Percentiles rank a stretch among this genome's conserved stretches.
Evolutionary conservation across 2,113 vertebrate species (phyloP).

Genomic region (Microcebus murinus): DNA sequence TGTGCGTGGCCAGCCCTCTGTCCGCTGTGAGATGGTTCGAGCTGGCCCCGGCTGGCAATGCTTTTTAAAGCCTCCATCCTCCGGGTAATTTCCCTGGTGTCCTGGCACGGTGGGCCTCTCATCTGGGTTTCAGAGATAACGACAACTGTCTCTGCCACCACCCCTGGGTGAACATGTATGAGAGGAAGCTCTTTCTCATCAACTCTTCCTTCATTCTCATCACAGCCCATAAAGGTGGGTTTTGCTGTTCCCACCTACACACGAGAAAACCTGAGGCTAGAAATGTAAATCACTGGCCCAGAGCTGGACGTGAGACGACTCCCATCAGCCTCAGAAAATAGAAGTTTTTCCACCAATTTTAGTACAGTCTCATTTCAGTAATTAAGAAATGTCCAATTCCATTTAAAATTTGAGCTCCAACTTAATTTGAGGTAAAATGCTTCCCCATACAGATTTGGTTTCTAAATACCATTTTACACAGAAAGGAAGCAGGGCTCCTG

Average conservation of each 20-base stretch:
- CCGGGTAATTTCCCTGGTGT: not conserved
- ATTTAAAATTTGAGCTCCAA: not conserved
- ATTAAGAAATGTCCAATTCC: conserved; percentile 41
- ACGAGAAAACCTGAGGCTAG: not conserved
- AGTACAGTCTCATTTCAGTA: not conserved
- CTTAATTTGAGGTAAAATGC: not conserved
- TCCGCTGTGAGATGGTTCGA: not conserved
- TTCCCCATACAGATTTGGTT: not conserved
- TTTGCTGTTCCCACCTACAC: not conserved
- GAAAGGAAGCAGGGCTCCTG: not conserved
- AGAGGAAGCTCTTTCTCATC: not conserved
- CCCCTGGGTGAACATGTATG: not conserved
- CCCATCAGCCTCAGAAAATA: not conserved
- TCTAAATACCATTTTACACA: not conserved
- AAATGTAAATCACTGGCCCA: not conserved
- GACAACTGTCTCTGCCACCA: too few species aligned
- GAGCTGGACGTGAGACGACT: not conserved
- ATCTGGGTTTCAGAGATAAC: not conserved
- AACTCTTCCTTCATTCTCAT: not conserved
- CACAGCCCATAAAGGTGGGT: not conserved
- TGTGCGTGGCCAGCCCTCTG: not conserved
- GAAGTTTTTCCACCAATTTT: not conserved
- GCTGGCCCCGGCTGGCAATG: rapidly evolving
- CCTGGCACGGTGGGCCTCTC: not conserved
- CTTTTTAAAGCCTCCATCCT: not conserved